Base-by-base conservation (phyloP, 2,888 invertebrate genomes). In the Microctonus brassicae region DNA sequence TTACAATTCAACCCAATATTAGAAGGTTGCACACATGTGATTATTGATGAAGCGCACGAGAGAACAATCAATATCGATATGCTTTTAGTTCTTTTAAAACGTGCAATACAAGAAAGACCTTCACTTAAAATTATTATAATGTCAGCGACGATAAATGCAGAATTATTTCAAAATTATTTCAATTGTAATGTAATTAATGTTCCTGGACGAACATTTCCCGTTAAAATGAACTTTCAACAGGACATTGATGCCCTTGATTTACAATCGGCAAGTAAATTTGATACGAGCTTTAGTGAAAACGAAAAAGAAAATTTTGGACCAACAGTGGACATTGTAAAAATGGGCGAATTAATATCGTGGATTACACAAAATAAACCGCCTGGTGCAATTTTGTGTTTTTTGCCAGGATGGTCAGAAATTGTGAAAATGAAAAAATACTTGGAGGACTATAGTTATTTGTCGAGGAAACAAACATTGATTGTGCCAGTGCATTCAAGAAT, bases 401-500 rank as follows among this genome's bases (percentile, higher is more conserved):
- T 94, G 7, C 94, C 94, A 17, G 94, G 94, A 13, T 94, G 94
- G 94, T 88, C 90, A 2, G 93, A 94, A 73, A 94, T 94, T 52
- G 88, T 87, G 26, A 86, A 86, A 60, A 87, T 92, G 0, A 88
- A 89, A 62, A 86, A 86, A 17, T 61, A 90, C n/a, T 77, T 92
- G 10, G 88, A 90, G 22, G 80, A 88, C 26, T 76, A 80, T 13
- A 87, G 83, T 33, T 70, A 73, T 0, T 71, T n/a, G n/a, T 10
- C 61, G 2, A 17, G 24, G 0, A 79, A 0, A 72, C 83, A 11
- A 87, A 42, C 89, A 75, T 66, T 89, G 57, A 83, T 91, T 42
- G 70, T 91, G 57, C 90, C 91, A 0, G 88, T 91, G 4, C 92
- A 92, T 86, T 92, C 92, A 7, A 90, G 89, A 88, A 87, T 88